Base-by-base conservation (phyloP, 2,113 vertebrate species). In the Pseudolaguvia tuberculata region DNA sequence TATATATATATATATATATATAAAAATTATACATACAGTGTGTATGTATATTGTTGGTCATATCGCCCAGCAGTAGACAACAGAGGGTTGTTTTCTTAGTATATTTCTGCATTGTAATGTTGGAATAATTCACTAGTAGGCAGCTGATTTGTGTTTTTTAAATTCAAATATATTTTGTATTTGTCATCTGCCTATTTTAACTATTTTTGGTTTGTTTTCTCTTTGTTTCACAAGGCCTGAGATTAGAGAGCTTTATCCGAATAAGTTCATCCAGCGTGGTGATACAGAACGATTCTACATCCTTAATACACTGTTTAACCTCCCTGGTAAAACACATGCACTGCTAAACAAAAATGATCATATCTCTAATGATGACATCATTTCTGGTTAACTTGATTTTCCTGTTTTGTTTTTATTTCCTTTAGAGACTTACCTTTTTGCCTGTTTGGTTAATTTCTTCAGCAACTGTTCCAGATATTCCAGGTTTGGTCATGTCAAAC, bases 231-330 rank as follows among this genome's bases (percentile, higher is more conserved):
- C n/a, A 18, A 99, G 97, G 80, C 97, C 97, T 70, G 97, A 99
- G 86, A 99, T 91, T 78, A 92, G 96, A 84, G 97, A 99, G 86
- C 93, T 95, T 45, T 99, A 99, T 87, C 95, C 97, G 84, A 99
- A 99, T 87, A 99, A 99, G 88, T 99, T 99, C 85, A 99, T 99
- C 84, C 97, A 99, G 87, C 92, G 97, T 82, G 97, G 97, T 87
- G 97, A 99, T 82, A 99, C 97, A 42, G 97, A 99, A 65, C 93
- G 97, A 78, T 99, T 99, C 92, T 95, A 98, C 89, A 98, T 99
- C 88, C 91, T 99, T 81, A 99, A 99, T 88, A 99, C 97, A 0
- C 92, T 99, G 52, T 98, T 99, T 90, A 99, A 99, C 86, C 88
- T 99, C 53, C 96, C 97, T 91, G 97, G 97, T 98, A 65, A 70